phyloP scores from a whole-genome alignment of 2,113 vertebrate species.

The Probosciger aterrimus region DNA sequence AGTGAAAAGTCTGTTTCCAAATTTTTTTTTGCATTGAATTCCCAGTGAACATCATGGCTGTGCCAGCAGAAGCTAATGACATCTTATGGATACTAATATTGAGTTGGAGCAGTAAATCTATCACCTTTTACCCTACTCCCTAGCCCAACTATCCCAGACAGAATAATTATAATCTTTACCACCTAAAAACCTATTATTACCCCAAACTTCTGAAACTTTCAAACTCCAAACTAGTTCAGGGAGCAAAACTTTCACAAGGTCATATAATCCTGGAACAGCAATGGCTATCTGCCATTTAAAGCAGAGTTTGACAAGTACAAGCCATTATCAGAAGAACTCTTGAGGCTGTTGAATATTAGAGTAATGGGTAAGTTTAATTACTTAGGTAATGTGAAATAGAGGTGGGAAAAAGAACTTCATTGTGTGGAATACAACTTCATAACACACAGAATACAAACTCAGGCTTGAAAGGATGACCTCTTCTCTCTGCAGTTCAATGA shows the following conservation, averaged over 20 bases:
- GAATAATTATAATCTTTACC: background rate
- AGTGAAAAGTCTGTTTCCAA: background rate
- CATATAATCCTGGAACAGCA: background rate
- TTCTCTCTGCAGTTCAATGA: background rate
- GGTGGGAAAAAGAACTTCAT: background rate
- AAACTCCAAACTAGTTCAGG: background rate
- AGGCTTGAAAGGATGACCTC: constrained; percentile 13
- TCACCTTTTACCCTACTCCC: background rate
- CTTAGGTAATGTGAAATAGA: background rate
- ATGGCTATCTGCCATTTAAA: background rate
- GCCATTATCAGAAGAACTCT: constrained; percentile 5
- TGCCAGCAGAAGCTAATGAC: background rate
- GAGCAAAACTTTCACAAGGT: background rate
- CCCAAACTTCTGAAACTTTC: background rate
- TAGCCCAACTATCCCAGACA: background rate
- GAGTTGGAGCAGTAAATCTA: background rate
- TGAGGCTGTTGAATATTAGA: background rate
- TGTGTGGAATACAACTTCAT: constrained; percentile 8
- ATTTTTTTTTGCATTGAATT: background rate
- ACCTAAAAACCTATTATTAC: background rate
- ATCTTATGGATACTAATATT: background rate
- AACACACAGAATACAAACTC: constrained; percentile 4
- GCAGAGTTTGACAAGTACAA: background rate
- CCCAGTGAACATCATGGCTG: background rate
- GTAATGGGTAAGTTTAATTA: constrained; percentile 32